phyloP scores from a whole-genome alignment of 35 echinoderm and acorn worm genomes.

The Holothuria glaberrima region DNA sequence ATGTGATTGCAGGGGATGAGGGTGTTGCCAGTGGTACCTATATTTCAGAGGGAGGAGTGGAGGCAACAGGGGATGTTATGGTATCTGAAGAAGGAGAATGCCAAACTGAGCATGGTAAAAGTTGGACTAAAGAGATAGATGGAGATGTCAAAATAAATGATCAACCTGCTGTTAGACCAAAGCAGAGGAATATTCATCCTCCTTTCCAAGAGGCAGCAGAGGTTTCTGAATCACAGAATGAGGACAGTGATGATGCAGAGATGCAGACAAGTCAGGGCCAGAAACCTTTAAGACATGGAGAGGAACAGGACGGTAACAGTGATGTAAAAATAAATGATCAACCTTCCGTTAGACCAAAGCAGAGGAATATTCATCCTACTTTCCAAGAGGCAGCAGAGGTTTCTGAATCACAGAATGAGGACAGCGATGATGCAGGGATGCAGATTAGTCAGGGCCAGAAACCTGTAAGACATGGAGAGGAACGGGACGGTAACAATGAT shows the following conservation, averaged over 20 bases:
- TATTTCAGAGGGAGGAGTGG: not conserved
- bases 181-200: not conserved
- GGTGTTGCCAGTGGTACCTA: not conserved
- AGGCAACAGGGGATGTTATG: not conserved
- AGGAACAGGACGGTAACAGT: not conserved
- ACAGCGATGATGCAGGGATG: not conserved
- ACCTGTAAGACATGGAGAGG: too few relatives aligned
- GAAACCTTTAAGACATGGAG: too few relatives aligned
- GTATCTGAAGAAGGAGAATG: not conserved
- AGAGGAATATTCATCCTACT: not conserved
- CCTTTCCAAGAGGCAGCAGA: not conserved
- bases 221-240: not conserved
- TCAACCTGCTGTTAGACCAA: constrained; percentile 26
- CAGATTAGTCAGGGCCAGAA: not conserved
- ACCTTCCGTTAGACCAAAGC: constrained; percentile 14
- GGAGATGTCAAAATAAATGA: not conserved
- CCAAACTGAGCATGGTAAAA: not conserved
- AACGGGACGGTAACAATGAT: not conserved
- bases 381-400: not conserved
- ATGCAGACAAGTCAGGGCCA: not conserved
- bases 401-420: not conserved
- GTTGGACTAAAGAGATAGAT: not conserved
- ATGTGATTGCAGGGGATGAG: too few relatives aligned
- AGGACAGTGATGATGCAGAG: not conserved
- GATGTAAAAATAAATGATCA: not conserved